These are phyloP conservation scores for Drosophila buzzatii DNA, from an alignment of 2,888 invertebrate species.

Conservation along the genomic window DNA sequence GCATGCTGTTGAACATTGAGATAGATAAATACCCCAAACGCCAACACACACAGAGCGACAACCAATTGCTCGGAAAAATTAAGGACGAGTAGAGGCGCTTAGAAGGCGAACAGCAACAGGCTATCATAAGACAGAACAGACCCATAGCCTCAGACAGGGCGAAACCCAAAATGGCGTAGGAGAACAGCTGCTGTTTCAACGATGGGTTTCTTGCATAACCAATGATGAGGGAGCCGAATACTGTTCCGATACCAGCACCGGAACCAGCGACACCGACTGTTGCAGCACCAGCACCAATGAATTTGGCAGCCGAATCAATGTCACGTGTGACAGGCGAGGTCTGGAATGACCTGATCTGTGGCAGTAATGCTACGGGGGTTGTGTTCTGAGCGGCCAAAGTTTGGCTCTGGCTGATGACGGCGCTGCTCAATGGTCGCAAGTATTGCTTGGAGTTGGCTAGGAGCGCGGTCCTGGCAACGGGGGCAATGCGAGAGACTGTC, in stretches of 20 bases:
- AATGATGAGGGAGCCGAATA: constrained; percentile 98
- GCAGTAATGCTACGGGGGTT: constrained; percentile 88
- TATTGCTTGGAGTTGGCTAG: constrained; percentile 89
- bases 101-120: constrained; percentile 98
- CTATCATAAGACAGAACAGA: constrained; percentile 99
- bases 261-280: constrained; percentile 99
- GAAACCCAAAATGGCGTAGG: constrained; percentile 98
- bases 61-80: constrained; percentile 55
- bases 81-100: constrained; percentile 84
- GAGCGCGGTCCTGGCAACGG: constrained; percentile 94
- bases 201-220: constrained; percentile 99
- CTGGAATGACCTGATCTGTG: constrained; percentile 93
- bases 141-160: constrained; percentile 99
- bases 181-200: constrained; percentile 98
- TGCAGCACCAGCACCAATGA: constrained; percentile 99
- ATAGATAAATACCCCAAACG: constrained; percentile 14
- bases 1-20: constrained; percentile 41
- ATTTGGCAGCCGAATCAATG: constrained; percentile 99
- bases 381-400: constrained; percentile 89
- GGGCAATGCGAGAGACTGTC: constrained; percentile 94
- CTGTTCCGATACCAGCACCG: constrained; percentile 98
- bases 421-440: constrained; percentile 93
- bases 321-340: constrained; percentile 95
- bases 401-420: constrained; percentile 89
- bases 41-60: constrained; percentile 37